Conservation (phyloP, 2,797 vertebrate genomes). For the Oreochromis mossambicus region DNA sequence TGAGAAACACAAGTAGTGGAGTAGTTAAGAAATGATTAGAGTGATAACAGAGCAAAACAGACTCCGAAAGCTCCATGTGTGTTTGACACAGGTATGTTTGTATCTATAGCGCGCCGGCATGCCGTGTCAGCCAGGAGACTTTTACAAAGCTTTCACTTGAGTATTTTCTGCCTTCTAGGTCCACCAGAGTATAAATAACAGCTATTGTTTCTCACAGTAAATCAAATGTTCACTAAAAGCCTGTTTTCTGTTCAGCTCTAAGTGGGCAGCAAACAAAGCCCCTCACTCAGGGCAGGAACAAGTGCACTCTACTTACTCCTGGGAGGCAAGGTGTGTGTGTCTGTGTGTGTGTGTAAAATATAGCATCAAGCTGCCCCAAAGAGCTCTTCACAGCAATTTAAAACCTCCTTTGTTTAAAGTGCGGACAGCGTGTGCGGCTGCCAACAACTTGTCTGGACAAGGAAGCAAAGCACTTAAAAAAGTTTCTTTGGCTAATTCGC, state of each 20-base stretch:
- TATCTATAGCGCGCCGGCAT: background rate
- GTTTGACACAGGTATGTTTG: background rate
- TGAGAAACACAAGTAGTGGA: background rate
- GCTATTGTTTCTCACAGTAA: conserved; percentile 48
- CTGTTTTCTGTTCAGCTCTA: conserved; percentile 37
- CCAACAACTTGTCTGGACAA: conserved; percentile 47
- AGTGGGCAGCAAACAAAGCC: conserved; percentile 46
- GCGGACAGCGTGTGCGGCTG: background rate
- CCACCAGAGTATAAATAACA: conserved; percentile 44
- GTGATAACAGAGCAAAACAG: background rate
- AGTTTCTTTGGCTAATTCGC: background rate
- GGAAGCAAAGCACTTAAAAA: conserved; percentile 17
- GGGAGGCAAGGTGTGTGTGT: conserved; percentile 43
- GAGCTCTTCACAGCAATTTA: conserved; percentile 22
- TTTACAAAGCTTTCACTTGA: conserved; percentile 33
- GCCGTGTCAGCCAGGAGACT: background rate
- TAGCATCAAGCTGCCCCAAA: conserved; percentile 15
- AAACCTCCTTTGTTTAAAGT: conserved; percentile 16
- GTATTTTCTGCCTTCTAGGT: background rate
- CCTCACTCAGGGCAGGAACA: conserved; percentile 7
- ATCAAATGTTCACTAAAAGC: conserved; percentile 51
- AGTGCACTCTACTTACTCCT: conserved; percentile 59
- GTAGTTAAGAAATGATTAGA: background rate
- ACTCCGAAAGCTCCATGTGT: background rate
- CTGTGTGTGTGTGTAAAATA: conserved; percentile 11